Base-by-base conservation (phyloP, 2,797 vertebrate genomes). In the Trichosurus vulpecula region DNA sequence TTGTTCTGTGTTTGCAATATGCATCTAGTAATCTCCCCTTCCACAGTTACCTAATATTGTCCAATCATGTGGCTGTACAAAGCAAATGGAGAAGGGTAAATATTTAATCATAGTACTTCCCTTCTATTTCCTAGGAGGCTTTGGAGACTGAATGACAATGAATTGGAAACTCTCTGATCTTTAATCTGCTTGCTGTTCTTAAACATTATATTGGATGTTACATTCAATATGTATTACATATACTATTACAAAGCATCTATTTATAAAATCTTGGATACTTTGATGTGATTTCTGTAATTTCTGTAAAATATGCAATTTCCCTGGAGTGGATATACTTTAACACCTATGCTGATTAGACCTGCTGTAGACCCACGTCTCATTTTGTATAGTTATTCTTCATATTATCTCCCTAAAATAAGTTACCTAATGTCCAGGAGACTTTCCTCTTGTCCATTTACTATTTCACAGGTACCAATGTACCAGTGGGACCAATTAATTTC, bases 31-130 rank as follows among this genome's bases (percentile, higher is more conserved):
- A 41, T 95, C 9, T 96, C 35, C 92, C 4, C 8, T 13, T 95
- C 25, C 16, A 95, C 54, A 41, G 0, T 31, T 95, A 35, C 22
- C 91, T 57, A 22, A 94, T 93, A 54, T 95, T 92, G 66, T 55
- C 0, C 4, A 81, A 9, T 41, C 41, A 81, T 47, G 74, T 87
- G 41, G 66, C 25, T 19, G 57, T 91, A 6, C 47, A 12, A 0
- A 91, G 9, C 13, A 29, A 19, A 51, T 92, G 30, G 54, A 55
- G 54, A 55, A 95, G 53, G 2, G 41, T 47, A 94, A 58, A 4
- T 52, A 22, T 53, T 90, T 96, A 61, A 12, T 66, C 92, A 4
- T 41, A n/a, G 0, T 41, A 9, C 29, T 31, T 91, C 25, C 27
- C 2, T 93, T 95, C 29, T 81, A 30, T 53, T 53, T 51, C 81